Base-by-base conservation (phyloP, 1,140 invertebrate species). In the Eupeodes corollae region DNA sequence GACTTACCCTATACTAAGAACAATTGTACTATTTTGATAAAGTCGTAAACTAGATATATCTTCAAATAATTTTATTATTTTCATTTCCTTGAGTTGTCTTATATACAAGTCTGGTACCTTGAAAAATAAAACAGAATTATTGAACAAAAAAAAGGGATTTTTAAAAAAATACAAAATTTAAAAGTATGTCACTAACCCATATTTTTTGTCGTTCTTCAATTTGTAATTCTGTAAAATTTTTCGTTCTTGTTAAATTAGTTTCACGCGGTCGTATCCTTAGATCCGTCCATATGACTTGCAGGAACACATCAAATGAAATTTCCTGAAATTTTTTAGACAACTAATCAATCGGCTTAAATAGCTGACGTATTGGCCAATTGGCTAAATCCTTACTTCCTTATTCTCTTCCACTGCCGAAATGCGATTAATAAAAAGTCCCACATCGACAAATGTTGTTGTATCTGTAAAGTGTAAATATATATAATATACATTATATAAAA, bases 401-500 rank as follows among this genome's bases (percentile, higher is more conserved):
- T 73, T 77, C 52, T 78, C 76, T 59, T 78, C 75, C 5, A 78
- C 76, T 48, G 72, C 75, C 31, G 76, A 77, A 26, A 78, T 75
- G 47, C 76, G 57, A 47, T 76, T 76, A 47, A 78, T 71, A 60
- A 74, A 75, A 37, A 78, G 61, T 38, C 74, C 75, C 54, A 77
- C 72, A 40, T 71, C 73, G 16, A 78, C 75, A 44, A 74, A 73
- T 26, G 73, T 76, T 52, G 75, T 71, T 60, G 75, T 74, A 56
- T 64, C 71, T 73, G 70, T 26, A 26, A 26, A n/a, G n/a, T n/a
- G n/a, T n/a, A n/a, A n/a, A n/a, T n/a, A n/a, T n/a, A n/a, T n/a
- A n/a, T n/a, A n/a, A n/a, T n/a, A 26, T 26, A 26, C 21, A 26
- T 5, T 5, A 26, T 5, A 5, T 26, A 26, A 26, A 26, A 26